These are phyloP conservation scores for Thamnaconus septentrionalis DNA, from an alignment of 2,113 vertebrate genomes.

Conservation along the genomic window DNA sequence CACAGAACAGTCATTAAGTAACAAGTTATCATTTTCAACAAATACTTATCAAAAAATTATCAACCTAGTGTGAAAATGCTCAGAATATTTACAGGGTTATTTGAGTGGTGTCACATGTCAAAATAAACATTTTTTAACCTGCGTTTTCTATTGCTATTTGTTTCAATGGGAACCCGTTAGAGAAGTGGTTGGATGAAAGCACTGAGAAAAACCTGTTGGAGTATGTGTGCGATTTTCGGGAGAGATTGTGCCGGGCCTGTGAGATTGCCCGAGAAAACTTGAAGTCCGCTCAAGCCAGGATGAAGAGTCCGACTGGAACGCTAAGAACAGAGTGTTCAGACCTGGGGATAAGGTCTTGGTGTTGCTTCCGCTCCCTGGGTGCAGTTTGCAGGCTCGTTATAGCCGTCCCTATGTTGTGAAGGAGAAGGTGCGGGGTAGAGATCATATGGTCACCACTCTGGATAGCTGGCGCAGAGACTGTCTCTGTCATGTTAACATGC, in stretches of 20 bases:
- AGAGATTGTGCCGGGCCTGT: not conserved
- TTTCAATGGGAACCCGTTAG: too few species aligned
- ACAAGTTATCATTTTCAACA: too few species aligned
- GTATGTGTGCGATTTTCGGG: not conserved
- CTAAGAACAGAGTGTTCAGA: not conserved
- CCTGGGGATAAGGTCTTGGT: not conserved
- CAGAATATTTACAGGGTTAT: too few species aligned
- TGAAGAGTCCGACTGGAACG: not conserved
- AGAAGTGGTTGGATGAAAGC: not conserved
- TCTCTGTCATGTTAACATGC: not conserved
- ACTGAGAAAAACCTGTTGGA: not conserved
- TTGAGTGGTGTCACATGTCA: too few species aligned
- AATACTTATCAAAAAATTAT: too few species aligned
- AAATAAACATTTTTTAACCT: too few species aligned
- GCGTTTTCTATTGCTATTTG: too few species aligned
- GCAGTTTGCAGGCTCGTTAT: not conserved
- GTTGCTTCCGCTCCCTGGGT: not conserved
- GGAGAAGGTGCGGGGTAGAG: not conserved
- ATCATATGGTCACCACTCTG: not conserved
- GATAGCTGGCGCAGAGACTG: not conserved
- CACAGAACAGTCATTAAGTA: too few species aligned
- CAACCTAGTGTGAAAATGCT: too few species aligned
- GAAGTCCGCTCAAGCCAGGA: not conserved
- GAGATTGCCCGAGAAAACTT: not conserved
- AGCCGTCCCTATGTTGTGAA: not conserved